A percentile compares a stretch with the other conserved stretches of the same genome.
Conservation (phyloP, 2,113 vertebrate species). For the Chionis minor region DNA sequence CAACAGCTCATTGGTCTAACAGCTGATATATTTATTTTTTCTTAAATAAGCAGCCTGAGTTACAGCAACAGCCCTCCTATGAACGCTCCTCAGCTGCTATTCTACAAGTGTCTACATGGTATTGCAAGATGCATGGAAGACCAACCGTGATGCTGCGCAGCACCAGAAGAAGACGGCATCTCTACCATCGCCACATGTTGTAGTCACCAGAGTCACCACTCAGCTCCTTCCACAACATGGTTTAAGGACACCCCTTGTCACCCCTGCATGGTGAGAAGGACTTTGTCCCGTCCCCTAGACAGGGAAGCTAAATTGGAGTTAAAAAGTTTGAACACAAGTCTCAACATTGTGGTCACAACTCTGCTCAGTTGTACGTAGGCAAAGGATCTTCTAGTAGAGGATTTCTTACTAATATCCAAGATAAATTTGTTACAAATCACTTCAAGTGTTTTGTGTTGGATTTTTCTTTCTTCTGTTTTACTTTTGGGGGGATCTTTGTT, state of each 20-base stretch:
- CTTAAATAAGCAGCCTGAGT: not conserved
- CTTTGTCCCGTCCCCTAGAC: not conserved
- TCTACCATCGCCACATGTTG: rapidly evolving
- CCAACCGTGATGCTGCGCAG: not conserved
- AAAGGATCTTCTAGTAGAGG: not conserved
- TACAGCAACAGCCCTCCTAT: rapidly evolving
- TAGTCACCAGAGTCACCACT: not conserved
- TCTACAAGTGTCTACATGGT: not conserved
- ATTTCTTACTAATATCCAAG: not conserved
- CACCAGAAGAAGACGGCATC: not conserved
- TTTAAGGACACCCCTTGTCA: not conserved
- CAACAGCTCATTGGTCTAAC: not conserved
- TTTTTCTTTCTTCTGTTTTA: not conserved
- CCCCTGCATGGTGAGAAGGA: not conserved
- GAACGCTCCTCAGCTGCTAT: not conserved
- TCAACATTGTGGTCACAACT: not conserved
- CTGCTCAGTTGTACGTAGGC: not conserved
- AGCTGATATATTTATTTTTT: not conserved
- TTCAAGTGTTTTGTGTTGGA: not conserved
- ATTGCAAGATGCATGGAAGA: not conserved
- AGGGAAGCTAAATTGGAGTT: not conserved
- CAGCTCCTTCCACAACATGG: not conserved
- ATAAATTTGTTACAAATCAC: not conserved
- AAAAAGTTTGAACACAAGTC: not conserved
- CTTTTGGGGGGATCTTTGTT: not conserved